phyloP scores from a whole-genome alignment of 2,113 vertebrate genomes.

The Gadus chalcogrammus region DNA sequence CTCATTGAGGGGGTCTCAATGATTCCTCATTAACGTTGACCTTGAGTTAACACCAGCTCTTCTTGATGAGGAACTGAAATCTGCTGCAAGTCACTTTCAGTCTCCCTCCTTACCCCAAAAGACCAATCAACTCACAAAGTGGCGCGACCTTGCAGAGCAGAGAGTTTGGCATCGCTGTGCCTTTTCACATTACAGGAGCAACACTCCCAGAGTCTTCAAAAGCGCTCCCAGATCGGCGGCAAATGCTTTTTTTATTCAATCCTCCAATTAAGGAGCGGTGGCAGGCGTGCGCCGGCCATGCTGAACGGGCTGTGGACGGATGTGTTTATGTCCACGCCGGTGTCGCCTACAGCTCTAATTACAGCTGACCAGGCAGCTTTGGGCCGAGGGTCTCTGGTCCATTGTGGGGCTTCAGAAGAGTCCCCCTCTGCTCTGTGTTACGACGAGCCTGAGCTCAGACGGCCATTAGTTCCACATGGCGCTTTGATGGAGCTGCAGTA shows the following conservation, averaged over 20 bases:
- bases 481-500: conserved; percentile 46
- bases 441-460: conserved; percentile 38
- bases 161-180: not conserved
- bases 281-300: conserved; percentile 21
- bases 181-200: no score
- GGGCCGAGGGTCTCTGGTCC: conserved; percentile 11
- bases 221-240: not conserved
- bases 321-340: conserved; percentile 34
- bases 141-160: no score
- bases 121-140: no score
- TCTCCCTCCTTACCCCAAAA: no score
- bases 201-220: no score
- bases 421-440: conserved; percentile 35
- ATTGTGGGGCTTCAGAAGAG: conserved; percentile 25
- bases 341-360: conserved; percentile 31
- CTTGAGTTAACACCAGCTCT: no score
- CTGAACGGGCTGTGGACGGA: conserved; percentile 28
- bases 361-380: conserved; percentile 32
- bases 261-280: conserved; percentile 27
- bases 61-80: no score
- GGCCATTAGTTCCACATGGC: conserved; percentile 23
- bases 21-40: no score
- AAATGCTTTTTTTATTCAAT: no score
- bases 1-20: no score
- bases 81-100: no score